Evolutionary conservation across 1,140 invertebrate genomes (phyloP).

Genomic region (Planococcus citri): DNA sequence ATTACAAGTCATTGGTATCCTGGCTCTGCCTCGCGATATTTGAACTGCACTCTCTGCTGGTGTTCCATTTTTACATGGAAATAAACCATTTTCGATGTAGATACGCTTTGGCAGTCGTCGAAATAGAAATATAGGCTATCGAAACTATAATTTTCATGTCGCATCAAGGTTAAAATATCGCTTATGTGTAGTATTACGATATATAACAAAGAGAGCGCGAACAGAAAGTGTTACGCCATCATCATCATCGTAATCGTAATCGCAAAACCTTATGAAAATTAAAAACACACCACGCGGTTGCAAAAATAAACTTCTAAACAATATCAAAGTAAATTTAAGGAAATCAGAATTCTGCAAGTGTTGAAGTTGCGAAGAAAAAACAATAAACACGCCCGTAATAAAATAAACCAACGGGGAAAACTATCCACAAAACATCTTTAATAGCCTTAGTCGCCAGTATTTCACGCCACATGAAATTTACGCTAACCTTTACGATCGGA

Average conservation of each 20-base stretch:
- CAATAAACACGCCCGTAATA: conserved; percentile 6
- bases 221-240: too few species aligned
- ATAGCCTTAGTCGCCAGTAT: conserved; percentile 6
- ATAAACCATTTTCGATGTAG: too few species aligned
- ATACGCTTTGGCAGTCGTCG: too few species aligned
- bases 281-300: background rate
- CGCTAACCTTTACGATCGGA: background rate
- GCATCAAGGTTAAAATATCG: too few species aligned
- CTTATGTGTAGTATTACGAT: too few species aligned
- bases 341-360: background rate
- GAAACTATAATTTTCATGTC: too few species aligned
- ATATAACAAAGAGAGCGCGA: too few species aligned
- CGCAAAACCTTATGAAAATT: background rate
- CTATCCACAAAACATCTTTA: conserved; percentile 7
- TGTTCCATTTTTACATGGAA: too few species aligned
- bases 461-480: conserved; percentile 3
- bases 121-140: too few species aligned
- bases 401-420: conserved; percentile 6
- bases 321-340: background rate
- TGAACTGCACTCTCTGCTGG: too few species aligned
- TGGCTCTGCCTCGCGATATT: too few species aligned
- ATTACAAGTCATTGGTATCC: too few species aligned
- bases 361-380: background rate
- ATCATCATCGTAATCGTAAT: background rate
- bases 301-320: background rate